Base-by-base conservation (phyloP, 2,888 invertebrate species). In the Mesochorus sp. region DNA sequence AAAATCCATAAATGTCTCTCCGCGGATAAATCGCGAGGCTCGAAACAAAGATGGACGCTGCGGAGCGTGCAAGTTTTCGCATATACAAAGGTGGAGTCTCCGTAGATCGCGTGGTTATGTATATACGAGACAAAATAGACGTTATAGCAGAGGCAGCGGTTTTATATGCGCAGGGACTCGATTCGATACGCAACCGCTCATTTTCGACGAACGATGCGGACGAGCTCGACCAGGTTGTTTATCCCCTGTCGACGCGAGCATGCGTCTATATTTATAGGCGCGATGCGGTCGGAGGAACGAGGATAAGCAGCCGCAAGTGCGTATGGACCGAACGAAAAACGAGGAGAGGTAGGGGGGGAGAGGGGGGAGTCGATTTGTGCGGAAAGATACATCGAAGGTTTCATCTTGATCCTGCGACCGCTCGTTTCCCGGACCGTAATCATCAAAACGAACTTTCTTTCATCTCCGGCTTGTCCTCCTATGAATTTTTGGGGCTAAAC, bases 181-280 rank as follows among this genome's bases (percentile, higher is more conserved):
- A 49, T 72, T 67, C 72, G 37, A 62, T 62, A 67, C 17, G 53
- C 68, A 78, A 78, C 73, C 77, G 77, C 77, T 78, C 44, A 73
- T 77, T 73, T 70, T 77, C 73, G 72, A 77, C 73, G 21, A 59
- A 66, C 70, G 64, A 70, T 57, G 31, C n/a, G n/a, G 71, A 66
- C 68, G 61, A 68, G 31, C 66, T 61, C 53, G 67, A 28, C n/a
- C n/a, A n/a, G n/a, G 72, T 67, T 59, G 44, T 67, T 72, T 62
- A 68, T 73, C 55, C 66, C 51, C 62, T n/a, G n/a, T 53, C 59
- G 64, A 31, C 55, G 17, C 19, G 55, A 28, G 24, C 62, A 34
- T 28, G 28, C 37, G 47, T 17, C 37, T 59, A 19, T 64, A 19
- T 59, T 59, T 66, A 44, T 55, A 17, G n/a, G n/a, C 62, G 62